These are phyloP conservation scores for Palloptera scutellata DNA, from an alignment of 2,888 invertebrate genomes.

Conservation along the genomic window DNA sequence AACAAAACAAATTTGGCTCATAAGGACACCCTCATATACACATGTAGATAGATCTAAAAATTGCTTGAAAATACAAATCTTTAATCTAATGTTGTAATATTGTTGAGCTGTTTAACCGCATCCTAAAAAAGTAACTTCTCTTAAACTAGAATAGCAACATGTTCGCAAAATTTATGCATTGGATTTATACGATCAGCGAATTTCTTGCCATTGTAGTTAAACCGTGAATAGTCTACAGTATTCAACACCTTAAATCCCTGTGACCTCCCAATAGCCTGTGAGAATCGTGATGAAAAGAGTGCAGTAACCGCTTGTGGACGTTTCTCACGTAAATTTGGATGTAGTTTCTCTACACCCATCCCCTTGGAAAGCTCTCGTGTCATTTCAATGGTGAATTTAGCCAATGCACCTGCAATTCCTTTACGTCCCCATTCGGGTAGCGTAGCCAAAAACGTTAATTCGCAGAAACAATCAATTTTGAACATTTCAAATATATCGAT, in stretches of 20 bases:
- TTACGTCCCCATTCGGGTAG: slow-evolving; percentile 66
- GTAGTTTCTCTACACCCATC: slow-evolving; percentile 62
- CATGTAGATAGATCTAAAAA: no score
- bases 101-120: no score
- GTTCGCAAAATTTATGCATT: slow-evolving; percentile 44
- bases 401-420: slow-evolving; percentile 68
- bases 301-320: slow-evolving; percentile 66
- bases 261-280: slow-evolving; percentile 69
- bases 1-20: no score
- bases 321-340: slow-evolving; percentile 45
- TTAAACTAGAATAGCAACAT: slow-evolving; percentile 41
- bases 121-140: background rate
- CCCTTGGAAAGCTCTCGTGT: slow-evolving; percentile 65
- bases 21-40: no score
- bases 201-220: slow-evolving; percentile 68
- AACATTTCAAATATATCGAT: slow-evolving; percentile 72
- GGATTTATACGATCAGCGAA: slow-evolving; percentile 69
- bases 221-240: slow-evolving; percentile 67
- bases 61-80: no score
- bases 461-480: slow-evolving; percentile 70
- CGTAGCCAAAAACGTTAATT: slow-evolving; percentile 75
- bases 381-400: slow-evolving; percentile 68
- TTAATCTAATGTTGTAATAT: no score
- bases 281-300: slow-evolving; percentile 69
- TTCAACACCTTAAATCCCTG: slow-evolving; percentile 68